phyloP scores from a whole-genome alignment of 2,797 vertebrate genomes.

The Anguilla megastoma region DNA sequence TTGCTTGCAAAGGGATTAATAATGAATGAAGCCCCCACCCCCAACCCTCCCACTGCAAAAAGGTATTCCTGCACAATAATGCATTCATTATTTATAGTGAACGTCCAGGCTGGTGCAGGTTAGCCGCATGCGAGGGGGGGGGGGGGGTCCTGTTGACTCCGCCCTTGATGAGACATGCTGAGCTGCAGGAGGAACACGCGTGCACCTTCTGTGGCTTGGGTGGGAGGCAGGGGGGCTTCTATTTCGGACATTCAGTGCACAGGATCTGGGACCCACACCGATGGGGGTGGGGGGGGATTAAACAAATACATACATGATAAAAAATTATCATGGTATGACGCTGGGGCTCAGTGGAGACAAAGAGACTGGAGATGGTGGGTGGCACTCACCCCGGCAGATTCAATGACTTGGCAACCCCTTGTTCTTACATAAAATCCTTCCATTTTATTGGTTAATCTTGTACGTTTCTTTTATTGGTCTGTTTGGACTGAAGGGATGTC shows the following conservation, averaged over 20 bases:
- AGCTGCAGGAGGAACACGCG: background rate
- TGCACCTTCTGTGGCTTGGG: background rate
- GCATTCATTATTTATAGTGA: constrained; percentile 80
- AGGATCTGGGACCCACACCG: constrained; percentile 64
- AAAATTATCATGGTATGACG: constrained; percentile 74
- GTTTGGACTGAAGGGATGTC: background rate
- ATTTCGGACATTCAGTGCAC: constrained; percentile 67
- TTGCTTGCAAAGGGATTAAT: constrained; percentile 77
- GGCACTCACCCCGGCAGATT: constrained; percentile 67
- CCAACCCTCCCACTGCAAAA: constrained; percentile 48
- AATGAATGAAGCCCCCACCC: constrained; percentile 74
- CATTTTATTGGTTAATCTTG: background rate
- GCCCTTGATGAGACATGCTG: background rate
- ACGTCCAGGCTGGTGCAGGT: constrained; percentile 57
- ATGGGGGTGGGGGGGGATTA: constrained; percentile 72
- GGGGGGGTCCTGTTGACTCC: constrained; percentile 46
- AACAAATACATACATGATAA: constrained; percentile 83
- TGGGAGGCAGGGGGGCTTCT: constrained; percentile 31
- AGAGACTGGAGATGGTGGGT: constrained; percentile 64
- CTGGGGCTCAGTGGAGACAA: constrained; percentile 70
- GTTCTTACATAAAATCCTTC: background rate
- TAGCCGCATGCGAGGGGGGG: constrained; percentile 63
- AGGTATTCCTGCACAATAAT: constrained; percentile 79
- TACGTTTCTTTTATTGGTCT: background rate
- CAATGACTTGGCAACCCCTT: constrained; percentile 63